A percentile compares a stretch with the other conserved stretches of the same genome.
phyloP scores from a whole-genome alignment of 2,113 vertebrate species.

The Thermophis baileyi region DNA sequence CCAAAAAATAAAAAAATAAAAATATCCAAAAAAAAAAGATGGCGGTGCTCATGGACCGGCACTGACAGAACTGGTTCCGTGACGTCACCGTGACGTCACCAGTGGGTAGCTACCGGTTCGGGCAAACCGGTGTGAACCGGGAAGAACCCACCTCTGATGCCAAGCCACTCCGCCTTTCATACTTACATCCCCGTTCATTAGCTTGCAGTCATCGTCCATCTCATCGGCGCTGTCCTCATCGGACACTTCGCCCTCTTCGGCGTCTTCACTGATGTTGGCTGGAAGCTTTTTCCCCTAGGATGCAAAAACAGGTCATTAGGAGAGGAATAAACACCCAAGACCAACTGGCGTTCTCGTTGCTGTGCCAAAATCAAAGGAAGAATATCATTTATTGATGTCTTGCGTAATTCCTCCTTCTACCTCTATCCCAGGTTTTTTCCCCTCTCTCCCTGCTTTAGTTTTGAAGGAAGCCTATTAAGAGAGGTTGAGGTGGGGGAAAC shows the following conservation, averaged over 20 bases:
- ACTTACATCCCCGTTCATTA: conserved; percentile 91
- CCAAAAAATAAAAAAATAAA: too few species aligned
- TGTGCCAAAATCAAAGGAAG: background rate
- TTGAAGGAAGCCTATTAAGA: too few species aligned
- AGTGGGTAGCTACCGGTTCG: too few species aligned
- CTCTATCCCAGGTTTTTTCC: background rate
- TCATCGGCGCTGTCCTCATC: conserved; percentile 98
- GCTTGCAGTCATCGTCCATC: conserved; percentile 95
- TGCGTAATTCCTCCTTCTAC: background rate
- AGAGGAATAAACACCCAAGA: background rate
- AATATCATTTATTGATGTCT: background rate
- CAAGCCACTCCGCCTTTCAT: background rate
- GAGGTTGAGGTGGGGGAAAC: background rate
- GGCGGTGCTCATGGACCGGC: too few species aligned
- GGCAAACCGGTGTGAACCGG: too few species aligned
- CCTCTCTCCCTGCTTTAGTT: background rate
- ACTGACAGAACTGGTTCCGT: too few species aligned
- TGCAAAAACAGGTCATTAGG: background rate
- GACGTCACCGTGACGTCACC: too few species aligned
- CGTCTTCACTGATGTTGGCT: conserved; percentile 86
- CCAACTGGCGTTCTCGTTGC: background rate
- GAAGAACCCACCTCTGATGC: too few species aligned
- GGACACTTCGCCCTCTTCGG: conserved; percentile 94
- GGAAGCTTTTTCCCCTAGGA: conserved; percentile 97
- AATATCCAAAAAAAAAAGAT: too few species aligned